Evolutionary conservation across 1,140 invertebrate genomes (phyloP).

Genomic region (Limonius californicus): DNA sequence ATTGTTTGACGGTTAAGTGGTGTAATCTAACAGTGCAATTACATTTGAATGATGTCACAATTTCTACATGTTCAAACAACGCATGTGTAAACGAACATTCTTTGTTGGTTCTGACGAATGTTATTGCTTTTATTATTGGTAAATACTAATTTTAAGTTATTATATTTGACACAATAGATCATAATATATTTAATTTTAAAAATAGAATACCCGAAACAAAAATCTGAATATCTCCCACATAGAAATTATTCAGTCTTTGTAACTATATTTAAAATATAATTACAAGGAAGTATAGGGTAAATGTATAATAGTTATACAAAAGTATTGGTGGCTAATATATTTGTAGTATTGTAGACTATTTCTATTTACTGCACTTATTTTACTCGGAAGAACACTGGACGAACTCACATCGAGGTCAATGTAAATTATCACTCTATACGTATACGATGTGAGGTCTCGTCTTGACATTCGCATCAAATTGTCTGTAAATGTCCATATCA

Average conservation of each 20-base stretch:
- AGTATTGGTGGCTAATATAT: neutral
- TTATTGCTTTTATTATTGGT: neutral
- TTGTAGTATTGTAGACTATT: neutral
- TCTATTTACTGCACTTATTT: neutral
- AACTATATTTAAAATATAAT: slow-evolving; percentile 8
- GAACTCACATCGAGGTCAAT: slow-evolving; percentile 2
- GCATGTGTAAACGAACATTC: too few species aligned
- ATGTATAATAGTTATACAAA: slow-evolving; percentile 10
- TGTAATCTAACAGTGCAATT: too few species aligned
- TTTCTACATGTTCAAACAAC: too few species aligned
- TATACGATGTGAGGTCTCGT: slow-evolving; percentile 61
- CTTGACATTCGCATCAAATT: slow-evolving; percentile 56
- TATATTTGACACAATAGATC: slow-evolving; percentile 8
- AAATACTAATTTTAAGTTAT: neutral
- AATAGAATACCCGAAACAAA: neutral
- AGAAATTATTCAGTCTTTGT: slow-evolving; percentile 7
- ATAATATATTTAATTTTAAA: slow-evolving; percentile 3
- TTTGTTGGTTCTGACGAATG: too few species aligned
- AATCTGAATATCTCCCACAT: neutral
- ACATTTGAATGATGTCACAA: too few species aligned
- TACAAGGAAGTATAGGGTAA: slow-evolving; percentile 2
- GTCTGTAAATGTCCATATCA: slow-evolving; percentile 55
- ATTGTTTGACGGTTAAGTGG: too few species aligned
- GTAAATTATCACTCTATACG: slow-evolving; percentile 46
- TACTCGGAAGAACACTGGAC: slow-evolving; percentile 4